Base-by-base conservation (phyloP, 2,797 vertebrate genomes). In the Diplodus puntazzo region DNA sequence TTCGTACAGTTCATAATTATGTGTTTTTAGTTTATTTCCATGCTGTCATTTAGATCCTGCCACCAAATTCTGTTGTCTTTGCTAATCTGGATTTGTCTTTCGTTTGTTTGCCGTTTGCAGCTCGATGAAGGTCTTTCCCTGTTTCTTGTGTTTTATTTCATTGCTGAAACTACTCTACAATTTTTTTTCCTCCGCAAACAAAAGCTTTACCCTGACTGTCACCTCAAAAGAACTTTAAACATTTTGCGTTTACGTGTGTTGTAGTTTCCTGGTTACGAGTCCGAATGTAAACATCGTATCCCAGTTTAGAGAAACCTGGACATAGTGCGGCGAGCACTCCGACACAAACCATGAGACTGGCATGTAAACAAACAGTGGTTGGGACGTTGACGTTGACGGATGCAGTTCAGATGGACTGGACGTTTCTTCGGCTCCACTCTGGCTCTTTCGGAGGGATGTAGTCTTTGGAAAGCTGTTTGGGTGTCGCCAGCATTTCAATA, bases 401-500 rank as follows among this genome's bases (percentile, higher is more conserved):
- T 34, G 60, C 39, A 0, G 61, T 13, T 86, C 81, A 73, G 71
- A 9, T 2, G 12, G 20, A 27, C 55, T 1, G 21, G 1, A 4
- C 0, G 3, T 42, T 49, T 42, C 20, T 83, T 1, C 5, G 11
- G 21, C 39, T 88, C 95, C 95, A 96, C 16, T 6, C n/a, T 0
- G 89, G 79, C 5, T 95, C 80, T 39, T 89, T 88, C 0, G 79
- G 63, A 2, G 90, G 93, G 11, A 87, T 0, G 25, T 94, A 96
- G 1, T 92, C 80, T 0, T 77, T 12, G 21, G 82, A 86, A 5
- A 96, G 62, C 5, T 49, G 42, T 86, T 94, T 97, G 1, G 93
- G 80, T 21, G 23, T 66, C 0, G 97, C 95, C 64, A 98, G 91
- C 46, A 68, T 81, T 69, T 73, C 34, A 18, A 88, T 80, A 2